A percentile compares a stretch with the other conserved stretches of the same genome.
These are phyloP conservation scores for Pomatorhinus ruficollis DNA, from an alignment of 2,113 vertebrate species.

Conservation along the genomic window DNA sequence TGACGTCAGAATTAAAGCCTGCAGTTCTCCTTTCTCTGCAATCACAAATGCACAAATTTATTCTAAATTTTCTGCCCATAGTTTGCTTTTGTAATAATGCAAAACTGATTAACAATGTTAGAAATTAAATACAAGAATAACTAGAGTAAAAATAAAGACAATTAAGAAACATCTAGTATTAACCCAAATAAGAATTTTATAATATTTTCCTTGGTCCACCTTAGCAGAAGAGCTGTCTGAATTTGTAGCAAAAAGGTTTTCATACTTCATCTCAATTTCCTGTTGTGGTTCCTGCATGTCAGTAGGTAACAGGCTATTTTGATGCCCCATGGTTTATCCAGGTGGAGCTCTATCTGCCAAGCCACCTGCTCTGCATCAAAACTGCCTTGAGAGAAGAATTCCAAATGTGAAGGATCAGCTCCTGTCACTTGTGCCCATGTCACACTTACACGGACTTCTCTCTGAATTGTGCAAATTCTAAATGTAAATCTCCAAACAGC, in stretches of 20 bases:
- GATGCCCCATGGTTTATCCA: not conserved
- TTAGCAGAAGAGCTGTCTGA: not conserved
- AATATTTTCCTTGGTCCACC: not conserved
- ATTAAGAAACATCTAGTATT: not conserved
- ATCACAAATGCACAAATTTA: not conserved
- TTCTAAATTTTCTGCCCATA: not conserved
- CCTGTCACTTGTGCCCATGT: not conserved
- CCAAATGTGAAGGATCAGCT: not conserved
- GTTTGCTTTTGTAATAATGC: not conserved
- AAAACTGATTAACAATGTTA: not conserved
- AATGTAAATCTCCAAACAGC: not conserved
- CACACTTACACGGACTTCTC: not conserved
- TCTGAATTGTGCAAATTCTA: not conserved
- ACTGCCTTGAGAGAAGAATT: not conserved
- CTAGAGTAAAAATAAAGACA: not conserved
- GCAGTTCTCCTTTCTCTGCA: not conserved
- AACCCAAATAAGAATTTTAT: not conserved
- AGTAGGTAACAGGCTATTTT: not conserved
- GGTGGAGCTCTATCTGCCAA: constrained; percentile 15
- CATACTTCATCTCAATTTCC: not conserved
- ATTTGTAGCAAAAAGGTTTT: not conserved
- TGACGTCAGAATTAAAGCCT: not conserved
- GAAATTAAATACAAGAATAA: not conserved
- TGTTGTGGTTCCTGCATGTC: not conserved
- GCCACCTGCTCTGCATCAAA: constrained; percentile 13